phyloP scores from a whole-genome alignment of 2,888 invertebrate genomes.

The Micropterix aruncella region DNA sequence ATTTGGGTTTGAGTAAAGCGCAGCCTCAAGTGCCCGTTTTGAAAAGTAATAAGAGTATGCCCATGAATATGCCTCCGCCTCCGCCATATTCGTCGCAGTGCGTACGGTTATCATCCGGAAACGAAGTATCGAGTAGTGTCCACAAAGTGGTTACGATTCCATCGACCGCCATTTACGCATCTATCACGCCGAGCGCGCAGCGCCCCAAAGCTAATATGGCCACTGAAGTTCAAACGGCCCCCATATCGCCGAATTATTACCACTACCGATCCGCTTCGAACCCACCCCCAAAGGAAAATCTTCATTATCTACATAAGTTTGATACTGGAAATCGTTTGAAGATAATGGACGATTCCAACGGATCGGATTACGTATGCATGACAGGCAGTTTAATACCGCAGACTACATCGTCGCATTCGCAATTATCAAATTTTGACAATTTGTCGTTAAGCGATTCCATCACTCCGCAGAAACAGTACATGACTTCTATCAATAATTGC shows the following conservation, averaged over 20 bases:
- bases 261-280: conserved; percentile 15
- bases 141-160: conserved; percentile 33
- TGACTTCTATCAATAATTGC: conserved; percentile 30
- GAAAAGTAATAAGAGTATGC: conserved; percentile 20
- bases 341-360: conserved; percentile 56
- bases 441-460: conserved; percentile 24
- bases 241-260: conserved; percentile 40
- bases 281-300: conserved; percentile 29
- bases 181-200: conserved; percentile 38
- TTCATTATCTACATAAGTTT: conserved; percentile 10
- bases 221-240: conserved; percentile 37
- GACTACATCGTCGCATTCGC: conserved; percentile 32
- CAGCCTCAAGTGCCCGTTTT: conserved; percentile 66
- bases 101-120: conserved; percentile 15
- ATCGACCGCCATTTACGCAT: conserved; percentile 37
- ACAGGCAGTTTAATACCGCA: no score
- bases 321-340: conserved; percentile 24
- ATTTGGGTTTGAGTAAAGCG: conserved; percentile 53
- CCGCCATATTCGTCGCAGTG: not conserved
- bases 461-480: conserved; percentile 23
- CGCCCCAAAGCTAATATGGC: conserved; percentile 38
- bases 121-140: conserved; percentile 22
- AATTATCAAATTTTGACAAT: conserved; percentile 22
- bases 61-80: conserved; percentile 28
- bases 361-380: conserved; percentile 75